Conservation (phyloP, 2,888 invertebrate genomes). For the Empis stercorea region DNA sequence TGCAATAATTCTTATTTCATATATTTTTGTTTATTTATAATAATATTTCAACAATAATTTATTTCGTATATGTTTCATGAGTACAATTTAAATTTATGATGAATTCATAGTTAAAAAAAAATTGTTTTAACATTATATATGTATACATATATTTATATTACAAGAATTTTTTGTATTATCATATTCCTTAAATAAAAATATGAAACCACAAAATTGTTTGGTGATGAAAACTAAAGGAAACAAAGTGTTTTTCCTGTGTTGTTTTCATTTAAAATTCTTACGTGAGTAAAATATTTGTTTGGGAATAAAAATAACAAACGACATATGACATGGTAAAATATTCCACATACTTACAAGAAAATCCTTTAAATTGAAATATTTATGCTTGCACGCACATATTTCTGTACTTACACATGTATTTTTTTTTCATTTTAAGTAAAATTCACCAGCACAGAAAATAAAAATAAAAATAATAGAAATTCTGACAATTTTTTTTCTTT, state of each 20-base stretch:
- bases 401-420: neutral
- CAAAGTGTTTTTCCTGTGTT: neutral
- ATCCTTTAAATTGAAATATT: neutral
- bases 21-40: no score
- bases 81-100: slow-evolving; percentile 7
- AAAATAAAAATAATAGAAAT: neutral
- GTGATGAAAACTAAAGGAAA: neutral
- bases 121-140: no score
- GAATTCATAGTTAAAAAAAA: slow-evolving; percentile 5
- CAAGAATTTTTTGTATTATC: no score
- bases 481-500: no score
- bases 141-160: no score
- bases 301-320: neutral
- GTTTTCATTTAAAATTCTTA: neutral
- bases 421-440: no score
- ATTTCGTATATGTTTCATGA: slow-evolving; percentile 11
- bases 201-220: neutral
- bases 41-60: neutral
- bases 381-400: neutral
- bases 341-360: neutral
- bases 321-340: no score
- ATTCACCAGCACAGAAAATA: no score
- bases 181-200: neutral
- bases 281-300: neutral
- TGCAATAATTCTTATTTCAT: no score